Base-by-base conservation (phyloP, 1,140 invertebrate genomes). In the Caenorhabditis remanei region DNA sequence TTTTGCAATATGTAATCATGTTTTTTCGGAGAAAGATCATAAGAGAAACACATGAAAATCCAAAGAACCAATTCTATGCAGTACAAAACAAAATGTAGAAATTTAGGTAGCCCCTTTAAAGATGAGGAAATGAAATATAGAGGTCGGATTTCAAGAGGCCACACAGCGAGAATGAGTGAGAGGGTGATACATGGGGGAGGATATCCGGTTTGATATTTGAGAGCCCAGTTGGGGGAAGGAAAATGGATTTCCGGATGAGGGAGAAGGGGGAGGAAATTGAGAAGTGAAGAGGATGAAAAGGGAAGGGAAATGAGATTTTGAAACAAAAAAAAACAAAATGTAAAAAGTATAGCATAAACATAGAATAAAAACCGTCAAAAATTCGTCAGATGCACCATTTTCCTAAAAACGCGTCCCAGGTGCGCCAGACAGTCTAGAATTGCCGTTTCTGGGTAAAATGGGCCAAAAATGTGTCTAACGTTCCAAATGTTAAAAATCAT, bases 191-290 rank as follows among this genome's bases (percentile, higher is more conserved):
- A 32, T 32, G 32, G 32, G 32, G 2, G 1, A 24, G 32, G 61
- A 32, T 63, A 63, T 63, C 61, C 61, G 61, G 61, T 21, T 63
- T 63, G 61, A 63, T 63, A 63, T 63, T 32, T 32, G 24, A 63
- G 61, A 32, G 32, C 32, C 32, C 32, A 32, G 32, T 32, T 32
- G 32, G 32, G 32, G 32, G 2, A 7, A 13, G 24, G 32, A 24
- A 32, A 63, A 24, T 40, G 24, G 24, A 63, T 40, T 63, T 63
- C 61, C 61, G 21, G 11, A 14, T 58, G 9, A 63, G 7, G 7
- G 24, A 63, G 24, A 40, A 24, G 9, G 32, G 7, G 7, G 24
- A 63, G 24, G 32, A 24, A 63, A 32, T 63, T 13, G 11, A 32
- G 14, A 63, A 63, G 9, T 6, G 13, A 6, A 58, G 11, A n/a